Evolutionary conservation across 1,140 invertebrate genomes (phyloP).

Genomic region (Laodelphax striatellus): DNA sequence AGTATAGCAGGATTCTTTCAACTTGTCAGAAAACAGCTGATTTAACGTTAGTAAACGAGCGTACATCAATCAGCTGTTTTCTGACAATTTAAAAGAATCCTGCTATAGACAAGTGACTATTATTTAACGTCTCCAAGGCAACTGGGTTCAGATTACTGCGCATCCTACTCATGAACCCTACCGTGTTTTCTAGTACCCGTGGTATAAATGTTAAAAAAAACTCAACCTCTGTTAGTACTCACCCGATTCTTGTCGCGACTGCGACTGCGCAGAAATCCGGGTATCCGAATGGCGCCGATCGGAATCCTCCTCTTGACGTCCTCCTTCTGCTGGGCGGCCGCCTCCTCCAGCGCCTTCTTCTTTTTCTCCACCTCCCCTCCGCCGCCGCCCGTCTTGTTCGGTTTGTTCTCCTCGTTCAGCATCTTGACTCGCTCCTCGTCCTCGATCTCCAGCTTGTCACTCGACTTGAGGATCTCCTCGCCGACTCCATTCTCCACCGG

Average conservation of each 20-base stretch:
- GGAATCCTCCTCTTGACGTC: slow-evolving; percentile 65
- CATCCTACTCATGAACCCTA: too few species aligned
- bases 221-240: neutral
- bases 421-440: slow-evolving; percentile 57
- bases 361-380: slow-evolving; percentile 39
- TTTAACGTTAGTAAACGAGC: too few species aligned
- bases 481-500: neutral
- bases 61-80: too few species aligned
- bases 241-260: slow-evolving; percentile 59
- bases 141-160: too few species aligned
- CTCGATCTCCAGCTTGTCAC: slow-evolving; percentile 58
- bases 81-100: too few species aligned
- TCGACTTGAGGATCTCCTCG: slow-evolving; percentile 35
- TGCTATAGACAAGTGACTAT: too few species aligned
- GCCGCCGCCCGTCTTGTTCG: slow-evolving; percentile 14
- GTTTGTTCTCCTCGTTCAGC: slow-evolving; percentile 39
- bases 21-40: too few species aligned
- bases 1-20: too few species aligned
- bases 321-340: slow-evolving; percentile 43
- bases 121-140: too few species aligned
- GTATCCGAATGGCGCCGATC: slow-evolving; percentile 71
- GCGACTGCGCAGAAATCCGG: slow-evolving; percentile 51
- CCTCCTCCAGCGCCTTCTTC: slow-evolving; percentile 43
- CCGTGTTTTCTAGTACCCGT: too few species aligned
- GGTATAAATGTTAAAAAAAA: too few species aligned